phyloP scores from a whole-genome alignment of 2,113 vertebrate genomes.

The Ranitomeya variabilis region DNA sequence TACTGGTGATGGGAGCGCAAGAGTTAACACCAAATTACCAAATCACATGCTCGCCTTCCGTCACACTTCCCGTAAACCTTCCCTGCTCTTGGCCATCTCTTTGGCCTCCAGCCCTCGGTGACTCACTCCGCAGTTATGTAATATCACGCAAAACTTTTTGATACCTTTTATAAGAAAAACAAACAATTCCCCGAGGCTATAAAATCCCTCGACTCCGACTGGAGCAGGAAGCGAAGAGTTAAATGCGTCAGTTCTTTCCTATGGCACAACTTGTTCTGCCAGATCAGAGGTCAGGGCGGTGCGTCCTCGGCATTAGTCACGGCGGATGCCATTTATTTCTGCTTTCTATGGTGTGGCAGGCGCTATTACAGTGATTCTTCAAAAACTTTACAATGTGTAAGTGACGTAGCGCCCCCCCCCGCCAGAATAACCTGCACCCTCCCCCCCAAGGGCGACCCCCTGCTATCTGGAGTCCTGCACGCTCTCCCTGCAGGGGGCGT shows the following conservation, averaged over 20 bases:
- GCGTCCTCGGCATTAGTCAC: neutral
- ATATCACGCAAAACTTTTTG: conserved; percentile 14
- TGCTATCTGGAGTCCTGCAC: no score
- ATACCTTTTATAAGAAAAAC: neutral
- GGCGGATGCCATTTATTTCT: neutral
- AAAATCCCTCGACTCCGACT: neutral
- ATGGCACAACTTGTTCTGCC: neutral
- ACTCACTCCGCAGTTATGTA: conserved; percentile 10
- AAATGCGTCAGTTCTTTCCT: neutral
- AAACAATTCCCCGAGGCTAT: neutral
- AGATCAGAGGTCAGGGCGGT: neutral
- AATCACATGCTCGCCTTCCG: conserved; percentile 17
- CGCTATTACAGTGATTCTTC: neutral
- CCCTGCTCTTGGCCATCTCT: neutral
- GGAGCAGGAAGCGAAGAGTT: neutral
- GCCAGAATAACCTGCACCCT: no score
- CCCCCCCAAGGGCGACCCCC: no score
- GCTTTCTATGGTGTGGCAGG: neutral
- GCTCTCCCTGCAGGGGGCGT: no score
- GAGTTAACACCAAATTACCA: conserved; percentile 8
- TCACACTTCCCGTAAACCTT: conserved; percentile 45
- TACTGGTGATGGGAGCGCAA: neutral
- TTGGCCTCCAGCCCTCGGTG: conserved; percentile 8
- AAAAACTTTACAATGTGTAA: no score
- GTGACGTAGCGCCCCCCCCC: no score